Conservation (phyloP, 2,888 invertebrate genomes). For the Amaurobius ferox region DNA sequence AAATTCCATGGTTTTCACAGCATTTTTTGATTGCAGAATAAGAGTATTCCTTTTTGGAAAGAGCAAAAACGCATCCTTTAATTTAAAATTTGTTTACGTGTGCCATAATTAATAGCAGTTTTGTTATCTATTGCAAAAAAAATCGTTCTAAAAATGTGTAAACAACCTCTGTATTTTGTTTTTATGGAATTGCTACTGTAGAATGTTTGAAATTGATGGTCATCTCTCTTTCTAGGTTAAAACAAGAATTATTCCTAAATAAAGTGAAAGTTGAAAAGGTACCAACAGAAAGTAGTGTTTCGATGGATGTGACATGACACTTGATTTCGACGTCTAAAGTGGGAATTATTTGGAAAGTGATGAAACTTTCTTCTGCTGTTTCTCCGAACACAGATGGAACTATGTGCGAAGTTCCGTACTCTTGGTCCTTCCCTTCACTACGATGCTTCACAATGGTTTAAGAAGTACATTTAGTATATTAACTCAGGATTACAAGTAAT, state of each 20-base stretch:
- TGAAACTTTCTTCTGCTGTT: slow-evolving; percentile 50
- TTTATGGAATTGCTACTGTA: too few species aligned
- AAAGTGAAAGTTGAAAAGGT: slow-evolving; percentile 65
- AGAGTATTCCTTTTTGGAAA: too few species aligned
- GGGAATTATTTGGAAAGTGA: slow-evolving; percentile 10
- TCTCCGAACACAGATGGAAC: slow-evolving; percentile 41
- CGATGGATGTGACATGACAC: slow-evolving; percentile 71
- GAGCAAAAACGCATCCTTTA: too few species aligned
- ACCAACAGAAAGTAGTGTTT: slow-evolving; percentile 56
- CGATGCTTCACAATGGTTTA: slow-evolving; percentile 71
- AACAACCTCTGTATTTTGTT: too few species aligned
- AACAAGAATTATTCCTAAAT: slow-evolving; percentile 64
- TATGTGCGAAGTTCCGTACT: slow-evolving; percentile 32
- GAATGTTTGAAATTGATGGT: neutral
- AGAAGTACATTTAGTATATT: slow-evolving; percentile 44
- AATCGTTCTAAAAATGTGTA: too few species aligned
- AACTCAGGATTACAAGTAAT: slow-evolving; percentile 54
- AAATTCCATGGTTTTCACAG: too few species aligned
- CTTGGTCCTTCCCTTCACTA: slow-evolving; percentile 35
- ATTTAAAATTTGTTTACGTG: too few species aligned
- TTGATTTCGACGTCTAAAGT: slow-evolving; percentile 28
- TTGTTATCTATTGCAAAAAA: too few species aligned
- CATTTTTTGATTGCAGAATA: too few species aligned
- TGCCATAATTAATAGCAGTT: too few species aligned
- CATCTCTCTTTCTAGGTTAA: slow-evolving; percentile 29